Base-by-base conservation (phyloP, 2,113 vertebrate species). In the Helogale parvula region DNA sequence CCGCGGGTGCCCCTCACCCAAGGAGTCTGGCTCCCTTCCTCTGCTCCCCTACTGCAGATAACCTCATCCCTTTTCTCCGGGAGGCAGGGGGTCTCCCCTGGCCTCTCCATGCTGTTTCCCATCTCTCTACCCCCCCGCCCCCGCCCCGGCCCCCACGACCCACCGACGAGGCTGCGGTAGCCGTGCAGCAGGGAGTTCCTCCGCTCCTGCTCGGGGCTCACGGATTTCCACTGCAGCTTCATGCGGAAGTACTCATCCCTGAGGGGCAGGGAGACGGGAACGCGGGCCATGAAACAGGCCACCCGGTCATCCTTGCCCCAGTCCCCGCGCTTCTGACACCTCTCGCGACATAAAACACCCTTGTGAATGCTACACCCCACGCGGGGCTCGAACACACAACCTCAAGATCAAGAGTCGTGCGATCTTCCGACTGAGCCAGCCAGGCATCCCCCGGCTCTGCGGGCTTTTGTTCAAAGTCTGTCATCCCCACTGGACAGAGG, bases 181-280 rank as follows among this genome's bases (percentile, higher is more conserved):
- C 99, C 99, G 0, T 99, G 98, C 95, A 99, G 98, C 80, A 99
- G 98, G 1, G 99, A 99, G 98, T 99, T 99, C 93, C 99, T 99
- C 97, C 98, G 99, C 98, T 99, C 99, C 98, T 99, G 99, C 96
- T 99, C 99, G 0, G 99, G 99, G 11, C 99, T 99, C 94, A 99
- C 99, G 0, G 99, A 99, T 83, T 99, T 99, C 99, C 99, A 99
- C 98, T 99, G 99, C 92, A 99, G 99, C 98, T 99, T 99, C 99
- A 99, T 99, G 19, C 99, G 98, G 98, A 99, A 99, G 95, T 99
- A 99, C 97, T 99, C 99, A 0, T 99, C 99, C 79, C 99, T 99
- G 95, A 0, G 3, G 1, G 86, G 41, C 0, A 1, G 5, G 17
- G 25, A 3, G 35, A 4, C 0, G 4, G 23, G 33, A 17, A 29